Base-by-base conservation (phyloP, 1,140 invertebrate genomes). In the Glossosoma conforme region DNA sequence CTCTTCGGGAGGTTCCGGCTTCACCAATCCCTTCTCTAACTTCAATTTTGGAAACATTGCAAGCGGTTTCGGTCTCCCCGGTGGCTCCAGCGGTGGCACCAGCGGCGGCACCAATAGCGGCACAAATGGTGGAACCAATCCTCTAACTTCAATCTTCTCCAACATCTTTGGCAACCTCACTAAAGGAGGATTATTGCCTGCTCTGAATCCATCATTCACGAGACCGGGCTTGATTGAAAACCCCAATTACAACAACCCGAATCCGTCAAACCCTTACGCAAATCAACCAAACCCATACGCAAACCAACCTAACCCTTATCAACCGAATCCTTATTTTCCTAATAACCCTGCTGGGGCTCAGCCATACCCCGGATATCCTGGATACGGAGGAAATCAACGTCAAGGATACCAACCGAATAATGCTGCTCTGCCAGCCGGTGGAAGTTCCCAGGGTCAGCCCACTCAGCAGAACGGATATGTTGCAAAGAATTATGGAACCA, bases 401-500 rank as follows among this genome's bases (percentile, higher is more conserved):
- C 11, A 18, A 18, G 18, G 14, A 32, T 37, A 52, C 18, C 21
- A 21, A 47, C 22, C 43, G 33, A 19, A 2, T 15, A 44, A 25
- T 6, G 24, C 35, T 20, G 6, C 9, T 13, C 14, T 46, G 41
- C 19, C 24, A 44, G 14, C 43, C 50, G 13, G 36, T 35, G 2
- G 24, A 44, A 33, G n/a, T 21, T 22, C 44, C 11, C 25, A 44
- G 18, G 41, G 35, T 2, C 56, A 54, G 25, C 35, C 45, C 9
- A 33, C 33, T 13, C 44, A 43, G 35, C 56, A 53, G 18, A 58
- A 45, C 36, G 53, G 53, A 3, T 61, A 59, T 40, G 61, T 66
- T 51, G 67, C 65, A 58, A 70, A 59, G 56, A 72, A 69, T 56
- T 69, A 71, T 56, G 66, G 62, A 2, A 65, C 70, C 52, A 64